Conservation (phyloP, 2,113 vertebrate species). For the Hassar affinis region DNA sequence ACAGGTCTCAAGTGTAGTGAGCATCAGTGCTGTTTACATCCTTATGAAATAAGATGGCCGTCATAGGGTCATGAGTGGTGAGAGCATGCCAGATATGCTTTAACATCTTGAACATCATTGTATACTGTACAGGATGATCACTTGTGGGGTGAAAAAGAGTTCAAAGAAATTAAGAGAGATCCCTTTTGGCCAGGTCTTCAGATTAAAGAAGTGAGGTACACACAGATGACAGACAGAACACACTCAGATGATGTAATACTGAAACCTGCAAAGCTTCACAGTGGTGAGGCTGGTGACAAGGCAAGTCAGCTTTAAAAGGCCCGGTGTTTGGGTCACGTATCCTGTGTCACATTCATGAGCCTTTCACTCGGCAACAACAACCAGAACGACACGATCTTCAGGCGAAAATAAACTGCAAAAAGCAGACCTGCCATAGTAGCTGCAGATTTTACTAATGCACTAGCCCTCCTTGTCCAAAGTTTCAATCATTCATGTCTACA, state of each 20-base stretch:
- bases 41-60: neutral
- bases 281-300: constrained; percentile 26
- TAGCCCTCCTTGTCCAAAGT: neutral
- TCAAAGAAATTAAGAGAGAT: constrained; percentile 33
- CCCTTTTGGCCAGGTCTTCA: constrained; percentile 37
- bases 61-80: neutral
- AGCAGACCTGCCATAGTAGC: constrained; percentile 34
- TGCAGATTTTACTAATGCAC: constrained; percentile 12
- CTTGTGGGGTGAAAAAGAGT: constrained; percentile 19
- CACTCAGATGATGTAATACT: constrained; percentile 30
- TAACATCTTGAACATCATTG: constrained; percentile 24
- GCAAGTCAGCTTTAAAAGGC: constrained; percentile 28
- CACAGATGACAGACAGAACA: constrained; percentile 30
- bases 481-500: constrained; percentile 6
- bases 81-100: constrained; percentile 2
- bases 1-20: constrained; percentile 11
- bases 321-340: constrained; percentile 50
- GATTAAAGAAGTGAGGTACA: constrained; percentile 39
- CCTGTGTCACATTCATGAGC: constrained; percentile 61
- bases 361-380: constrained; percentile 57
- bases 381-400: constrained; percentile 53
- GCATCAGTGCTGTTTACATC: constrained; percentile 31
- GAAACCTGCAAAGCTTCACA: constrained; percentile 46
- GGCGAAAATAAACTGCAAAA: neutral
- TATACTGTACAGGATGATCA: neutral